Conservation (phyloP, 2,888 invertebrate genomes). For the Andrena haemorrhoa region DNA sequence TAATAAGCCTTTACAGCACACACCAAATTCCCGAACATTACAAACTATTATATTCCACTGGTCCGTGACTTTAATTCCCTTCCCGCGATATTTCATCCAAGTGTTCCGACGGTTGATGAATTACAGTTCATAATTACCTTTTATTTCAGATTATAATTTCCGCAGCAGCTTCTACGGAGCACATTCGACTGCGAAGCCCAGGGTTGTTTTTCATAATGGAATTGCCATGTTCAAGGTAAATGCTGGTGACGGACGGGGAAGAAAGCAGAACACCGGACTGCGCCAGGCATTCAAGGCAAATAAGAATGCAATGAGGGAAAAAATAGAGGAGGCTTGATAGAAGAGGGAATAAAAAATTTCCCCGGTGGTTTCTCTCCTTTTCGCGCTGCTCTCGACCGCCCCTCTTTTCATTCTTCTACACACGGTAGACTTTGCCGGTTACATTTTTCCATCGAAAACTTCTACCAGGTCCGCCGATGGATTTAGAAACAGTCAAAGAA, state of each 20-base stretch:
- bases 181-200: conserved; percentile 22
- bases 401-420: neutral
- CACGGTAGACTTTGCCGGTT: conserved; percentile 34
- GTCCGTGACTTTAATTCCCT: neutral
- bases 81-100: neutral
- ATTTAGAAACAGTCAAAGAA: conserved; percentile 9
- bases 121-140: neutral
- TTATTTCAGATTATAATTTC: conserved; percentile 9
- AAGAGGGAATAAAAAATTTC: conserved; percentile 25
- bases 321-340: neutral
- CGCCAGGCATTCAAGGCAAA: conserved; percentile 4
- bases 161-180: neutral
- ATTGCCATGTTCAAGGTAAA: conserved; percentile 21
- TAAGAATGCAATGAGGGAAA: conserved; percentile 12
- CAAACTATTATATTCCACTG: neutral
- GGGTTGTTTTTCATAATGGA: conserved; percentile 29
- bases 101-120: neutral
- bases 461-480: conserved; percentile 44
- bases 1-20: no score
- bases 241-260: neutral
- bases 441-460: conserved; percentile 59
- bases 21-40: neutral
- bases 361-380: neutral
- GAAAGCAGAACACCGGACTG: conserved; percentile 8
- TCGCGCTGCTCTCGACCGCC: neutral